phyloP scores from a whole-genome alignment of 2,797 vertebrate species.

The Mionectes olivaceus region DNA sequence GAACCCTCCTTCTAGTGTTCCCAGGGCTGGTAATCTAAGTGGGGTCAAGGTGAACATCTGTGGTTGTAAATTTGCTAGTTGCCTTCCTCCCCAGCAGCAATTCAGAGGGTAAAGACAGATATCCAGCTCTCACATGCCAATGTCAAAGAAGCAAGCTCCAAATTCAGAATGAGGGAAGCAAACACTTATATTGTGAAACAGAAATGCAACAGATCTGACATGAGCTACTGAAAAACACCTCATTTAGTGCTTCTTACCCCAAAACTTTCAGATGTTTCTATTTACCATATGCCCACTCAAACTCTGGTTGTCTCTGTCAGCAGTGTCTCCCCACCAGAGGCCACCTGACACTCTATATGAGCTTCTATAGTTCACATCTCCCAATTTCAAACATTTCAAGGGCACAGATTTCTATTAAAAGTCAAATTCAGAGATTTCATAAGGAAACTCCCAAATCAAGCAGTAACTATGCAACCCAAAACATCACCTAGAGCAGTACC shows the following conservation, averaged over 20 bases:
- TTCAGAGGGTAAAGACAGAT: background rate
- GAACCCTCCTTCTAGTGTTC: background rate
- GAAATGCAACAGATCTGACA: background rate
- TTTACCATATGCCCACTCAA: background rate
- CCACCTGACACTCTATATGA: background rate
- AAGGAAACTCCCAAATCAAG: background rate
- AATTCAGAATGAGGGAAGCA: background rate
- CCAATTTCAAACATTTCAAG: background rate
- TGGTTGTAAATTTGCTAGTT: background rate
- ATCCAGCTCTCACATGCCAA: rapidly evolving
- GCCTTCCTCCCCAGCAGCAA: background rate
- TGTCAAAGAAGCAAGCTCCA: background rate
- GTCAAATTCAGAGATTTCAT: background rate
- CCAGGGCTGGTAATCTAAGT: background rate
- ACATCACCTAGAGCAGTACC: background rate
- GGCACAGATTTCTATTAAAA: background rate
- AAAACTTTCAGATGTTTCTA: background rate
- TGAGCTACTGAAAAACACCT: background rate
- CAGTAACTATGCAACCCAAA: background rate
- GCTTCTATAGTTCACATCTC: background rate
- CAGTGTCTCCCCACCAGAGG: background rate
- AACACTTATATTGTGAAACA: background rate
- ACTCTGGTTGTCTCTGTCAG: background rate
- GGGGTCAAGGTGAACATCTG: background rate
- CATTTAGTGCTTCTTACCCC: background rate